These are phyloP conservation scores for Salticus scenicus DNA, from an alignment of 2,888 invertebrate species.

Conservation along the genomic window DNA sequence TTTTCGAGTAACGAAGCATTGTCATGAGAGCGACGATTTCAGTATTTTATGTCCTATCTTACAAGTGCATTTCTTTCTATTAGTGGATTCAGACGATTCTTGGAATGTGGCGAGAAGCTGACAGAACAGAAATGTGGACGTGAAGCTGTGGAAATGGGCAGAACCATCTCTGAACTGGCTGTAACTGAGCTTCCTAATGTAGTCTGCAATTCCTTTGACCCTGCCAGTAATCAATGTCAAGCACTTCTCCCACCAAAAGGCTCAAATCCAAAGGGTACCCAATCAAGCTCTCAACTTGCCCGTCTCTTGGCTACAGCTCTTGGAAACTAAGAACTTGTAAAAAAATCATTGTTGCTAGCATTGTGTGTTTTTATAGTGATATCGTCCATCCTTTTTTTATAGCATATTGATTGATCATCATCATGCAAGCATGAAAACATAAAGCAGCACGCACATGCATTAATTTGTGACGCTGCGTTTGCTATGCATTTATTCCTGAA, in stretches of 20 bases:
- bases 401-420: too few relatives aligned
- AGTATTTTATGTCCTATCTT: too few relatives aligned
- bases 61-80: too few relatives aligned
- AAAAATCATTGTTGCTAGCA: too few relatives aligned
- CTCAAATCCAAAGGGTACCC: slow-evolving; percentile 67
- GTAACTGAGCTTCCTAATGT: slow-evolving; percentile 71
- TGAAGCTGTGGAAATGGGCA: slow-evolving; percentile 70
- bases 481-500: background rate
- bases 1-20: too few relatives aligned
- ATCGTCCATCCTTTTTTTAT: too few relatives aligned
- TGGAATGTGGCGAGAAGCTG: slow-evolving; percentile 70
- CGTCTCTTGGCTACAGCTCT: slow-evolving; percentile 63
- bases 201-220: slow-evolving; percentile 71
- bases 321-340: slow-evolving; percentile 39
- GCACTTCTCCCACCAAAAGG: slow-evolving; percentile 69
- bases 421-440: too few relatives aligned
- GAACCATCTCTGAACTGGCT: slow-evolving; percentile 69
- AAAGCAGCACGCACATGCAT: too few relatives aligned
- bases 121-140: slow-evolving; percentile 71
- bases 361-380: too few relatives aligned
- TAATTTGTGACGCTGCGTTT: too few relatives aligned
- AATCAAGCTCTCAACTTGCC: slow-evolving; percentile 65
- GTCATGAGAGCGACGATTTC: too few relatives aligned
- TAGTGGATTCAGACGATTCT: slow-evolving; percentile 62
- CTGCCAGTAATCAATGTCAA: slow-evolving; percentile 67